Evolutionary conservation across 1,140 invertebrate species (phyloP).

Genomic region (Papilio dardanus): DNA sequence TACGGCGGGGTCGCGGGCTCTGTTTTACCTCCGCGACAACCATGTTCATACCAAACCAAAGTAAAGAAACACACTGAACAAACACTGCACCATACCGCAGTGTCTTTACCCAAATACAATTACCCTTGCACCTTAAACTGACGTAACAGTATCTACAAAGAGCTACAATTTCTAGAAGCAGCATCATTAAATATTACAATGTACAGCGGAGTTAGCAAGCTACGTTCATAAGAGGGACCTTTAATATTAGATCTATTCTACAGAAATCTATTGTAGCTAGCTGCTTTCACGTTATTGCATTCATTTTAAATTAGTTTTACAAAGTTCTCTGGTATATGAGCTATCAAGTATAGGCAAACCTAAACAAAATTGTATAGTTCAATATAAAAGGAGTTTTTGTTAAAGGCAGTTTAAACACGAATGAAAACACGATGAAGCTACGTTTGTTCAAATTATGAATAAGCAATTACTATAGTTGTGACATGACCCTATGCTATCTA

Average conservation of each 20-base stretch:
- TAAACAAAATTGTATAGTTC: background rate
- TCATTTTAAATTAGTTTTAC: background rate
- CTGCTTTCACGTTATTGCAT: slow-evolving; percentile 12
- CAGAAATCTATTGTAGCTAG: slow-evolving; percentile 9
- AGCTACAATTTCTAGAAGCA: background rate
- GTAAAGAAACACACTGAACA: too few relatives aligned
- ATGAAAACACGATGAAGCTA: too few relatives aligned
- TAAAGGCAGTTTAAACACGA: too few relatives aligned
- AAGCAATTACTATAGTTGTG: background rate
- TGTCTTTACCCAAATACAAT: too few relatives aligned
- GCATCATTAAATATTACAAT: background rate
- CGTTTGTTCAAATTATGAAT: background rate
- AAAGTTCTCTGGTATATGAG: background rate
- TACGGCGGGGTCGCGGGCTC: too few relatives aligned
- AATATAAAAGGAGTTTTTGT: too few relatives aligned
- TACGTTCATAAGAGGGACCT: background rate
- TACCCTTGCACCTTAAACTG: background rate
- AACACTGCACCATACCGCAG: too few relatives aligned
- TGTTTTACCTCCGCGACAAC: too few relatives aligned
- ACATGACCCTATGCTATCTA: background rate
- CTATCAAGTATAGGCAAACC: background rate
- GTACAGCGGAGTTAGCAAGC: background rate
- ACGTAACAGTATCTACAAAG: background rate
- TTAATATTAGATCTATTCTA: slow-evolving; percentile 1
- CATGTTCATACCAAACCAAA: too few relatives aligned